phyloP scores from a whole-genome alignment of 1,140 invertebrate species.

The Chironomus striatipennis region DNA sequence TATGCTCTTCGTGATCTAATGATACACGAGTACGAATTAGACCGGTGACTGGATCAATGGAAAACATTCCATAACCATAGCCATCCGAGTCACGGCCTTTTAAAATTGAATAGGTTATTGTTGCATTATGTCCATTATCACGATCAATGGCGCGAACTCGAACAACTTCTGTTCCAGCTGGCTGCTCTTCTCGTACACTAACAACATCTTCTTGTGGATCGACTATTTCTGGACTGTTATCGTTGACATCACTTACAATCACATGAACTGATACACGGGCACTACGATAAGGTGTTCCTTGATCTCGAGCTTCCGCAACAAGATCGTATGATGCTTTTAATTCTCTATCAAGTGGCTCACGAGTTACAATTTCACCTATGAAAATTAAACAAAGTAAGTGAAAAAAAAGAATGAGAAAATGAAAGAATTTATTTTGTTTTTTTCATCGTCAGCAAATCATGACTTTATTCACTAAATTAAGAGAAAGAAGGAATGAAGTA shows the following conservation, averaged over 20 bases:
- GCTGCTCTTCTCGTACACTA: slow-evolving; percentile 79
- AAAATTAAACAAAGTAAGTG: slow-evolving; percentile 33
- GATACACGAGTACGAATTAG: slow-evolving; percentile 78
- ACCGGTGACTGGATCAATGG: slow-evolving; percentile 76
- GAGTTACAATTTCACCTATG: slow-evolving; percentile 75
- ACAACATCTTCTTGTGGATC: slow-evolving; percentile 80
- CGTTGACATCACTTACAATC: slow-evolving; percentile 75
- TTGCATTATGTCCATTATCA: slow-evolving; percentile 80
- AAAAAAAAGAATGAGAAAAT: slow-evolving; percentile 25
- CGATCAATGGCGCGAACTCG: slow-evolving; percentile 75
- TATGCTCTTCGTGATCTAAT: slow-evolving; percentile 83
- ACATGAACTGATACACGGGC: slow-evolving; percentile 65
- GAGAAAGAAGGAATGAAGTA: no score
- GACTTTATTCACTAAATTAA: no score
- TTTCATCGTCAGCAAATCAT: neutral
- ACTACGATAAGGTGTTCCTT: slow-evolving; percentile 66
- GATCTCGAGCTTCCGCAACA: slow-evolving; percentile 75
- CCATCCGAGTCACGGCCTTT: slow-evolving; percentile 78
- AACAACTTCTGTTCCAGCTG: slow-evolving; percentile 73
- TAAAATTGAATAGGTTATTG: slow-evolving; percentile 77
- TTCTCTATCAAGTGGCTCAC: slow-evolving; percentile 76
- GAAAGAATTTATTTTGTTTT: no score
- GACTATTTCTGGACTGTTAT: slow-evolving; percentile 80
- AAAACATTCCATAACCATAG: slow-evolving; percentile 59
- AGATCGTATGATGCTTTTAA: slow-evolving; percentile 65